phyloP scores from a whole-genome alignment of 2,113 vertebrate species.

The Ancistrus triradiatus region DNA sequence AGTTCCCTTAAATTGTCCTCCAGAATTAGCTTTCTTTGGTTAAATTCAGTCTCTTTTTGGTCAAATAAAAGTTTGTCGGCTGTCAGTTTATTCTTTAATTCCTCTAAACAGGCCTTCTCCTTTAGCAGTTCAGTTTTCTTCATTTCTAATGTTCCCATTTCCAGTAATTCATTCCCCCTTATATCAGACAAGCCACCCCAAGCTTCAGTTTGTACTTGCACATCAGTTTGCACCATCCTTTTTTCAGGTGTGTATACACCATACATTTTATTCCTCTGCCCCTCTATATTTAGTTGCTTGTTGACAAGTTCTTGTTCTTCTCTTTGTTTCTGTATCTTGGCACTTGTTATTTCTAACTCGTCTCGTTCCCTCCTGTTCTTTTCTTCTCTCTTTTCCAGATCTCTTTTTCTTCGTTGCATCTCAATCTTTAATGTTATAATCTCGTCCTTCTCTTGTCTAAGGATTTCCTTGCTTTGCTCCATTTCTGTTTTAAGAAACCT shows the following conservation, averaged over 20 bases:
- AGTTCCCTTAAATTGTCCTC: background rate
- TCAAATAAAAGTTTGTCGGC: background rate
- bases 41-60: background rate
- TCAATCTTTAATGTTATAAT: constrained; percentile 30
- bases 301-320: constrained; percentile 15
- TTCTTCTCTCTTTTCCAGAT: constrained; percentile 39
- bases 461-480: constrained; percentile 24
- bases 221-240: constrained; percentile 5
- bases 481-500: constrained; percentile 30
- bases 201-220: constrained; percentile 20
- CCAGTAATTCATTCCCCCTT: too few relatives aligned
- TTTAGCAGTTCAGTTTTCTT: background rate
- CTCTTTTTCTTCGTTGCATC: constrained; percentile 36
- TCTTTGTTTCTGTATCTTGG: constrained; percentile 32
- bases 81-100: constrained; percentile 2
- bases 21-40: background rate
- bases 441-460: constrained; percentile 36
- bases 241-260: background rate
- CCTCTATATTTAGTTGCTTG: background rate
- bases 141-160: background rate
- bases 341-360: constrained; percentile 36
- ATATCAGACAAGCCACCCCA: background rate
- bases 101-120: constrained; percentile 11
- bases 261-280: background rate
- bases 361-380: constrained; percentile 30